A percentile compares a stretch with the other conserved stretches of the same genome.
phyloP scores from a whole-genome alignment of 2,888 invertebrate genomes.

The Notodonta ziczac region DNA sequence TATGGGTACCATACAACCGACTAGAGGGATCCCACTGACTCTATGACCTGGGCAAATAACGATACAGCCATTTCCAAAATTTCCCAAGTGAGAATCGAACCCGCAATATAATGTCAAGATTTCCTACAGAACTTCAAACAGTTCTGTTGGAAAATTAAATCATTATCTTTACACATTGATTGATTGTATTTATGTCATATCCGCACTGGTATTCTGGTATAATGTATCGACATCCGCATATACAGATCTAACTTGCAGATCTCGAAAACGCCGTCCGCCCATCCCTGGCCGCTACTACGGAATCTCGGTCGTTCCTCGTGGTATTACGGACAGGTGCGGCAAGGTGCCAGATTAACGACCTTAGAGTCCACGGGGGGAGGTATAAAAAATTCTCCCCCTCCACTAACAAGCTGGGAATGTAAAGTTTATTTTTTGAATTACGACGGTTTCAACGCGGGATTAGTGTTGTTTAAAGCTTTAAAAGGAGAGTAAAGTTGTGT shows the following conservation, averaged over 20 bases:
- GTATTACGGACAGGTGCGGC: conserved; percentile 55
- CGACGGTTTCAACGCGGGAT: conserved; percentile 37
- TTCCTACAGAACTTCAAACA: too few relatives aligned
- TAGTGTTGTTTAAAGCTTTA: conserved; percentile 15
- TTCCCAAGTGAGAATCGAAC: too few relatives aligned
- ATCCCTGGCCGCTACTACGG: conserved; percentile 26
- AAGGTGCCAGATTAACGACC: conserved; percentile 49
- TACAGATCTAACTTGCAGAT: not conserved
- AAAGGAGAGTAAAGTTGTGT: not conserved
- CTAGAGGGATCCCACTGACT: too few relatives aligned
- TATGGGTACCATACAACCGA: too few relatives aligned
- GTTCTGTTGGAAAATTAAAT: too few relatives aligned
- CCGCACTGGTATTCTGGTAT: too few relatives aligned
- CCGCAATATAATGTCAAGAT: too few relatives aligned
- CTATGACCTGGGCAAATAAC: too few relatives aligned
- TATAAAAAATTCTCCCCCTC: conserved; percentile 39
- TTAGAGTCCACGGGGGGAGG: conserved; percentile 25
- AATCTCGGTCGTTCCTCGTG: conserved; percentile 40
- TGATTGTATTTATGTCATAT: too few relatives aligned
- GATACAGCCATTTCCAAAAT: too few relatives aligned
- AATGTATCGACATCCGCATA: not conserved
- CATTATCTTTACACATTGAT: too few relatives aligned
- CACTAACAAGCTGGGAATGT: conserved; percentile 31
- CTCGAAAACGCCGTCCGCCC: not conserved
- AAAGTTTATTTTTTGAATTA: conserved; percentile 40